Percentiles rank a stretch among this genome's conserved stretches.
Conservation (phyloP, 1,140 invertebrate species). For the Aphelenchoides fujianensis region DNA sequence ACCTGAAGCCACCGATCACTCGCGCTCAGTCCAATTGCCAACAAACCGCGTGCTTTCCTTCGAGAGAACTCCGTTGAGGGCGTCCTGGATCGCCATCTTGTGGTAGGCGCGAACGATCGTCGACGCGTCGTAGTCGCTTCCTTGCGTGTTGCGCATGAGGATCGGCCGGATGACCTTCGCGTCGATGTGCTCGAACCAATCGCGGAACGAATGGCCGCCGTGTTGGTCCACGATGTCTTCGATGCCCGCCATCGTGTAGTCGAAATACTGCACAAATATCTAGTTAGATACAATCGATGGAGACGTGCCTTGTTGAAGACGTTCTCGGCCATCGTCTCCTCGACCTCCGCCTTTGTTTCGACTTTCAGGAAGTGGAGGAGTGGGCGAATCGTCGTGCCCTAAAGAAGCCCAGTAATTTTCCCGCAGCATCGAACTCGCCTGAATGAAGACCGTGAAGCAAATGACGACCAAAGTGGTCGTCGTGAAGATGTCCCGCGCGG, state of each 20-base stretch:
- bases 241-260: constrained; percentile 32
- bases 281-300: not conserved
- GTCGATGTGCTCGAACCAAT: constrained; percentile 27
- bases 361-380: constrained; percentile 23
- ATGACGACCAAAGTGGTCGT: constrained; percentile 33
- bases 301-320: constrained; percentile 26
- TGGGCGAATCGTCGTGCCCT: constrained; percentile 21
- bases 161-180: constrained; percentile 21
- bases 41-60: not conserved
- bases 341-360: constrained; percentile 23
- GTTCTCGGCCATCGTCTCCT: constrained; percentile 22
- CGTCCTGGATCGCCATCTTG: constrained; percentile 19
- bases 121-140: constrained; percentile 16
- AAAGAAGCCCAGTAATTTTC: too few relatives aligned
- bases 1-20: not conserved
- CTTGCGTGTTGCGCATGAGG: constrained; percentile 10
- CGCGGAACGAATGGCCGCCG: constrained; percentile 12
- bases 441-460: constrained; percentile 31
- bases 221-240: constrained; percentile 30
- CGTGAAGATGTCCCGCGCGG: constrained; percentile 26
- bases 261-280: constrained; percentile 26
- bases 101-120: constrained; percentile 24
- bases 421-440: too few relatives aligned
- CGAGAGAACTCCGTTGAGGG: constrained; percentile 7
- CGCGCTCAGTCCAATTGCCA: too few relatives aligned